phyloP scores from a whole-genome alignment of 2,113 vertebrate genomes.

The Podarcis cretensis region DNA sequence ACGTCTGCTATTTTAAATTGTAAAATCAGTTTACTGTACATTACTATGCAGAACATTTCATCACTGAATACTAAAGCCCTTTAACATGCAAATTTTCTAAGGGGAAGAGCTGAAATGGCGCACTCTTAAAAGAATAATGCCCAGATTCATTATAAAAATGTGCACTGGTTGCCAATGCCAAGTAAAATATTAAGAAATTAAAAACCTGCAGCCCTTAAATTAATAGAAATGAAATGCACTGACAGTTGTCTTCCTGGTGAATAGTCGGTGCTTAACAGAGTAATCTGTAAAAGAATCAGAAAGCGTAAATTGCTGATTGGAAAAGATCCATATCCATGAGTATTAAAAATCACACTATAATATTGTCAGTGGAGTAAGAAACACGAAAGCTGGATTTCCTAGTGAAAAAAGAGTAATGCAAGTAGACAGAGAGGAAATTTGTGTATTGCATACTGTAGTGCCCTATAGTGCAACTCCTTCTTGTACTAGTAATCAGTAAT shows the following conservation, averaged over 20 bases:
- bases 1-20: conserved; percentile 56
- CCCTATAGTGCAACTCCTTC: conserved; percentile 43
- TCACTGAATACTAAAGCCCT: conserved; percentile 60
- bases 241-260: conserved; percentile 67
- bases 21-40: conserved; percentile 63
- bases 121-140: conserved; percentile 53
- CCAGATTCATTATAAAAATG: conserved; percentile 64
- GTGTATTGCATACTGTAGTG: conserved; percentile 43
- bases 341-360: conserved; percentile 63
- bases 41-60: conserved; percentile 68
- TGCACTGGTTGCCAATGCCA: conserved; percentile 56
- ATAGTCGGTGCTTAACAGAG: conserved; percentile 63
- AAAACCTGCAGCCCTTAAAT: conserved; percentile 65
- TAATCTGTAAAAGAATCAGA: conserved; percentile 49
- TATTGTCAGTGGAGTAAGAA: conserved; percentile 58
- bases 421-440: conserved; percentile 39
- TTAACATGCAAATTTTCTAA: conserved; percentile 64
- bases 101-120: conserved; percentile 62
- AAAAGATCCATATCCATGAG: conserved; percentile 57
- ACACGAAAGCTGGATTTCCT: conserved; percentile 37
- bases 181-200: conserved; percentile 68
- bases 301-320: conserved; percentile 58
- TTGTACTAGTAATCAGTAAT: conserved; percentile 70
- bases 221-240: conserved; percentile 67
- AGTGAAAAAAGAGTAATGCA: conserved; percentile 12